A percentile compares a stretch with the other conserved stretches of the same genome.
phyloP scores from a whole-genome alignment of 2,797 vertebrate genomes.

The Sternotherus odoratus region DNA sequence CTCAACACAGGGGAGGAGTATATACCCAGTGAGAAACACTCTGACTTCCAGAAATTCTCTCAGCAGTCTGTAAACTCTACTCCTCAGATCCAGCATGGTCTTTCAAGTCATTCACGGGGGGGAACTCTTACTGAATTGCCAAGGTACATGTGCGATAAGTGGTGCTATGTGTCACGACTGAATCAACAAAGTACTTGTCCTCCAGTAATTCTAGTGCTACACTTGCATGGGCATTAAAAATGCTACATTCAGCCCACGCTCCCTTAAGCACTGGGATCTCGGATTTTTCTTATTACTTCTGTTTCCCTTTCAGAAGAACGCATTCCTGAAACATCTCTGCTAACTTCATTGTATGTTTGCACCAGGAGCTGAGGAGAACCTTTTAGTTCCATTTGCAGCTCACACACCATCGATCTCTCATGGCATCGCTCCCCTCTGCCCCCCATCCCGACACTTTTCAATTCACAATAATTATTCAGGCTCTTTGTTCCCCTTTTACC shows the following conservation, averaged over 20 bases:
- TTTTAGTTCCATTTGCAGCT: slow-evolving; percentile 14
- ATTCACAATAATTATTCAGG: slow-evolving; percentile 67
- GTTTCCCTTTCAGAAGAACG: background rate
- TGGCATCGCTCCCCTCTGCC: background rate
- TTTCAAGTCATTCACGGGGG: background rate
- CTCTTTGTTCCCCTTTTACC: slow-evolving; percentile 65
- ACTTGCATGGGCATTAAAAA: background rate
- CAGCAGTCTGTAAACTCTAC: background rate
- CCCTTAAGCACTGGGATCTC: background rate
- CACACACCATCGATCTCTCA: background rate
- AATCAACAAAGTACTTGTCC: background rate
- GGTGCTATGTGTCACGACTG: background rate
- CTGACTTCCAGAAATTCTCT: background rate
- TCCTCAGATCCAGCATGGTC: background rate
- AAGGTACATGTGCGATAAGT: background rate
- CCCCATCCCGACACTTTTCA: slow-evolving; percentile 8
- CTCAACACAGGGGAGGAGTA: background rate
- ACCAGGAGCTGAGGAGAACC: slow-evolving; percentile 17
- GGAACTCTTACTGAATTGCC: background rate
- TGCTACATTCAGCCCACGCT: background rate
- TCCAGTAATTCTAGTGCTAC: background rate
- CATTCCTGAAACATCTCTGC: background rate
- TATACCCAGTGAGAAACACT: background rate
- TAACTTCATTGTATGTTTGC: background rate
- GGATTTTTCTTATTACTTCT: background rate